Evolutionary conservation across 2,113 vertebrate genomes (phyloP).

Genomic region (Anser brachyrhynchus): DNA sequence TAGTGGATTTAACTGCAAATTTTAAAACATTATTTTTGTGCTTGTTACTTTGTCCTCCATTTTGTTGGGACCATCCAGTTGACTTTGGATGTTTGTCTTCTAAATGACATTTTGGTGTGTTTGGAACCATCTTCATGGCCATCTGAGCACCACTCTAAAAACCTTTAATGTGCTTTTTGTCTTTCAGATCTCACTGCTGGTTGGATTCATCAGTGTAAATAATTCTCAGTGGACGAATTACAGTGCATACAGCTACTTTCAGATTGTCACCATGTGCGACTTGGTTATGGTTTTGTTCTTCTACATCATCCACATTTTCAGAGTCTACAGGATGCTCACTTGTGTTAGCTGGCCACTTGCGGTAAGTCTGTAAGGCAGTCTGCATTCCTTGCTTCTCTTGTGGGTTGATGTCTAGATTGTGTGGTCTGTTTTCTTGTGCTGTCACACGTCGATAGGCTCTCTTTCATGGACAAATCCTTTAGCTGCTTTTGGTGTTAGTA

Average conservation of each 20-base stretch:
- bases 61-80: not conserved
- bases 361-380: conserved; percentile 72
- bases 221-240: conserved; percentile 71
- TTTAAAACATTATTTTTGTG: not conserved
- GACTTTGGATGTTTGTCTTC: not conserved
- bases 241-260: conserved; percentile 85
- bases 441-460: not conserved
- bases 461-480: not conserved
- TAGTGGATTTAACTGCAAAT: not conserved
- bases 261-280: conserved; percentile 90
- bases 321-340: conserved; percentile 83
- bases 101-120: not conserved
- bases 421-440: not conserved
- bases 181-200: conserved; percentile 83
- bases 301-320: conserved; percentile 87
- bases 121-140: not conserved
- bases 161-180: not conserved
- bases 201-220: conserved; percentile 87
- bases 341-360: conserved; percentile 93
- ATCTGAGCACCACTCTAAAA: not conserved
- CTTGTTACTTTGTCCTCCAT: not conserved
- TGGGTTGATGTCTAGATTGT: not conserved
- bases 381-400: not conserved
- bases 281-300: conserved; percentile 88
- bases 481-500: not conserved